Evolutionary conservation across 2,888 invertebrate genomes (phyloP).

Genomic region (Monochamus alternatus): DNA sequence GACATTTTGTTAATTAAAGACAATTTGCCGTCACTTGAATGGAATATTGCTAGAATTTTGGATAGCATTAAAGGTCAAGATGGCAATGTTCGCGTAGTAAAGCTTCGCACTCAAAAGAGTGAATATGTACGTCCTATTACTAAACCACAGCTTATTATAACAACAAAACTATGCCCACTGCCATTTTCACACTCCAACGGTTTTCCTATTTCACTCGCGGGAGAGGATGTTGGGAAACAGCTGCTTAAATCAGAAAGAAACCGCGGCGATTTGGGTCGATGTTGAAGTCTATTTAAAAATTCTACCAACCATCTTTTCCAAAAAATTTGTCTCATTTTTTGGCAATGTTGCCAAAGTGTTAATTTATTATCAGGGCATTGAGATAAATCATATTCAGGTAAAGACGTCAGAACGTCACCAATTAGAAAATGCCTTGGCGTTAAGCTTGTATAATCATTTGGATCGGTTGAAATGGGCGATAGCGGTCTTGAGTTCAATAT

Average conservation of each 20-base stretch:
- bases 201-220: neutral
- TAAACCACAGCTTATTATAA: too few species aligned
- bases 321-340: constrained; percentile 10
- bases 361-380: neutral
- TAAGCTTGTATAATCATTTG: too few species aligned
- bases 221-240: neutral
- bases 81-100: constrained; percentile 14
- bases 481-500: too few species aligned
- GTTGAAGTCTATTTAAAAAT: constrained; percentile 17
- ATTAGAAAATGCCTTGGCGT: too few species aligned
- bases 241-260: too few species aligned
- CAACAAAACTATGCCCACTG: constrained; percentile 4
- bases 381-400: neutral
- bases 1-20: constrained; percentile 23
- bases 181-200: neutral
- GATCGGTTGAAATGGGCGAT: too few species aligned
- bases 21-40: constrained; percentile 15
- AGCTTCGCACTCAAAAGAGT: neutral
- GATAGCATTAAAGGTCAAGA: constrained; percentile 16
- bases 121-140: constrained; percentile 2
- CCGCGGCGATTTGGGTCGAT: constrained; percentile 25
- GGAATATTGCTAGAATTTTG: constrained; percentile 20
- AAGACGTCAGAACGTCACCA: too few species aligned
- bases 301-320: constrained; percentile 21
- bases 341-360: constrained; percentile 27